These are phyloP conservation scores for Aix galericulata DNA, from an alignment of 2,113 vertebrate species.

Conservation along the genomic window DNA sequence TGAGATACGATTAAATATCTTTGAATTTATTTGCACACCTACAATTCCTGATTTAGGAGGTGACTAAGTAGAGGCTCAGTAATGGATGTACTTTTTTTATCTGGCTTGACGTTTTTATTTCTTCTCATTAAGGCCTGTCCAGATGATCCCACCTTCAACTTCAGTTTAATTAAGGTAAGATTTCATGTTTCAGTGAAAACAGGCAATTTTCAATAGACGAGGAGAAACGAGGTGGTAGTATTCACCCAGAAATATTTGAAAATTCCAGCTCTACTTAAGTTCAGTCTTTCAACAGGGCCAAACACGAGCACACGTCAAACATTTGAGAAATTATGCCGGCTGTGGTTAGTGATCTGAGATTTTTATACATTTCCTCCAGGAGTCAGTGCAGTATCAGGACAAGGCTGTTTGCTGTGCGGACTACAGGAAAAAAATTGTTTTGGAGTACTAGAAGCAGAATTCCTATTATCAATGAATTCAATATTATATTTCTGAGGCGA, in stretches of 20 bases:
- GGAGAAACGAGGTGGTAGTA: not conserved
- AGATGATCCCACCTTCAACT: slow-evolving; percentile 73
- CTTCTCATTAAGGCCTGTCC: slow-evolving; percentile 78
- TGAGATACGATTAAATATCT: not conserved
- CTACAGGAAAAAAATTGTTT: not conserved
- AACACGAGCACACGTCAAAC: not conserved
- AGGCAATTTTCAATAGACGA: not conserved
- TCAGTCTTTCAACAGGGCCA: not conserved
- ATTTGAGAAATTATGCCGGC: not conserved
- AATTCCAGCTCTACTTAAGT: not conserved
- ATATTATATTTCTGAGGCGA: not conserved
- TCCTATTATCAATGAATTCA: not conserved
- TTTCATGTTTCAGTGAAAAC: not conserved
- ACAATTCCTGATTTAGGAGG: not conserved
- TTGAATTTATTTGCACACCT: not conserved
- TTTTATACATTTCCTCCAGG: not conserved
- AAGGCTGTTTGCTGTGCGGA: not conserved
- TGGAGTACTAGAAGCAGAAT: not conserved
- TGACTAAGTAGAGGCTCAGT: not conserved
- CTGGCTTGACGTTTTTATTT: not conserved
- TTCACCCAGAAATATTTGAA: not conserved
- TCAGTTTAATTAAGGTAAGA: slow-evolving; percentile 88
- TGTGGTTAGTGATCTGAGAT: not conserved
- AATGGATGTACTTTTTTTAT: not conserved
- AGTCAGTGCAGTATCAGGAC: not conserved